phyloP scores from a whole-genome alignment of 2,888 invertebrate species.

The Cryptophagus acutangulus region DNA sequence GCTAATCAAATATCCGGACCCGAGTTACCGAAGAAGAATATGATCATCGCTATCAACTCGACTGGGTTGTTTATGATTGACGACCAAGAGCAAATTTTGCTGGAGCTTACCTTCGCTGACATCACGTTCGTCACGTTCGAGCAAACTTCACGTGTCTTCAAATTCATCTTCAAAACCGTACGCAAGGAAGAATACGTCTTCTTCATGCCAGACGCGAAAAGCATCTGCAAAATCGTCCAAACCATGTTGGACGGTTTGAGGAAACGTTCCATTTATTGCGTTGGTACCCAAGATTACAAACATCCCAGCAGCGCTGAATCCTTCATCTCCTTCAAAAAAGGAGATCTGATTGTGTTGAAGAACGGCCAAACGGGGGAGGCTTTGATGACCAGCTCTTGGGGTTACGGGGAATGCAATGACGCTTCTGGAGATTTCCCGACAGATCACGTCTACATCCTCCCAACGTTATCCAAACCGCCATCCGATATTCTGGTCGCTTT shows the following conservation, averaged over 20 bases:
- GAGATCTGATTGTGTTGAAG: slow-evolving; percentile 78
- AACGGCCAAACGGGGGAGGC: slow-evolving; percentile 71
- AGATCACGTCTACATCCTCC: slow-evolving; percentile 80
- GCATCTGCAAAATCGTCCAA: slow-evolving; percentile 76
- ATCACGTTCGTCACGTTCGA: slow-evolving; percentile 69
- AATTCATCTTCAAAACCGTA: slow-evolving; percentile 74
- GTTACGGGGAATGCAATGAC: slow-evolving; percentile 65
- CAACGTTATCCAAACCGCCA: slow-evolving; percentile 73
- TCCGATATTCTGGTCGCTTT: slow-evolving; percentile 60
- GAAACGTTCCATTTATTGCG: slow-evolving; percentile 76
- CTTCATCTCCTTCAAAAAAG: slow-evolving; percentile 56
- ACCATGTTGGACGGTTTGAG: slow-evolving; percentile 83
- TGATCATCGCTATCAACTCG: slow-evolving; percentile 92
- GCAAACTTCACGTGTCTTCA: slow-evolving; percentile 55
- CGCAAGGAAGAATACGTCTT: slow-evolving; percentile 87
- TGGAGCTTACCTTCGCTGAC: slow-evolving; percentile 84
- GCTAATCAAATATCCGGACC: slow-evolving; percentile 73
- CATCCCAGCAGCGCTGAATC: slow-evolving; percentile 55
- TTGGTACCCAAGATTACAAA: slow-evolving; percentile 62
- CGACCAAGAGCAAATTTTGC: slow-evolving; percentile 83
- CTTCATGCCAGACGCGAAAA: slow-evolving; percentile 82
- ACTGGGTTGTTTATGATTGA: slow-evolving; percentile 90
- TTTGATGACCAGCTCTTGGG: slow-evolving; percentile 68
- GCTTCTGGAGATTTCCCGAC: slow-evolving; percentile 79
- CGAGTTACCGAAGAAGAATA: slow-evolving; percentile 61